These are phyloP conservation scores for Eubucco bourcierii DNA, from an alignment of 2,113 vertebrate genomes.

Conservation along the genomic window DNA sequence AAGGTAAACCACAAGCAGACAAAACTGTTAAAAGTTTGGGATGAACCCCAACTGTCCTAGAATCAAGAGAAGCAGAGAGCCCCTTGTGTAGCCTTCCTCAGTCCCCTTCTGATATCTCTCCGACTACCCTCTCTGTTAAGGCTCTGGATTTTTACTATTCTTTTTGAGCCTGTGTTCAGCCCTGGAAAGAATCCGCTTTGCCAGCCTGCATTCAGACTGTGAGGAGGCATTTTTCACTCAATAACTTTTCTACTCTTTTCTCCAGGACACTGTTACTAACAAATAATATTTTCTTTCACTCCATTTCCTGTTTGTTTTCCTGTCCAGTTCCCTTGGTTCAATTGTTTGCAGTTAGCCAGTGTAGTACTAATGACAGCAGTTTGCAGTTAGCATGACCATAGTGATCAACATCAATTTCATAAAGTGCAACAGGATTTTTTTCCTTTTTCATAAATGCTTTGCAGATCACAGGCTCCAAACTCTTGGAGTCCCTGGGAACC, in stretches of 20 bases:
- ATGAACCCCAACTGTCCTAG: fast-evolving
- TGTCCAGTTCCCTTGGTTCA: background rate
- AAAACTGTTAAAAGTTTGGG: background rate
- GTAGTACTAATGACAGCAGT: background rate
- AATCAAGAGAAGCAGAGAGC: background rate
- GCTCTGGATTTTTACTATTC: background rate
- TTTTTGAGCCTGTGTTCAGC: background rate
- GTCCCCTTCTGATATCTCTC: background rate
- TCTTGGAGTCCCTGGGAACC: background rate
- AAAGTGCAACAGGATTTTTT: background rate
- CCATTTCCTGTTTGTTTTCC: background rate
- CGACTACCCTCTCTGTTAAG: background rate
- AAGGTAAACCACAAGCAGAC: background rate
- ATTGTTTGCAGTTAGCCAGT: background rate
- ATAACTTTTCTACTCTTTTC: background rate
- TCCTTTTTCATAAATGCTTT: background rate
- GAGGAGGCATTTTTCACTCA: background rate
- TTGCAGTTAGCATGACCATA: background rate
- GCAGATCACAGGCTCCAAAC: background rate
- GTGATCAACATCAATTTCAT: background rate
- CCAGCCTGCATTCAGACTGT: background rate
- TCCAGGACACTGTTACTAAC: background rate
- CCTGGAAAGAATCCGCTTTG: background rate
- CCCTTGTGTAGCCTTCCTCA: background rate
- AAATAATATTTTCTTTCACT: background rate